A percentile compares a stretch with the other conserved stretches of the same genome.
Evolutionary conservation across 2,797 vertebrate species (phyloP).

Genomic region (Harpagifer antarcticus): DNA sequence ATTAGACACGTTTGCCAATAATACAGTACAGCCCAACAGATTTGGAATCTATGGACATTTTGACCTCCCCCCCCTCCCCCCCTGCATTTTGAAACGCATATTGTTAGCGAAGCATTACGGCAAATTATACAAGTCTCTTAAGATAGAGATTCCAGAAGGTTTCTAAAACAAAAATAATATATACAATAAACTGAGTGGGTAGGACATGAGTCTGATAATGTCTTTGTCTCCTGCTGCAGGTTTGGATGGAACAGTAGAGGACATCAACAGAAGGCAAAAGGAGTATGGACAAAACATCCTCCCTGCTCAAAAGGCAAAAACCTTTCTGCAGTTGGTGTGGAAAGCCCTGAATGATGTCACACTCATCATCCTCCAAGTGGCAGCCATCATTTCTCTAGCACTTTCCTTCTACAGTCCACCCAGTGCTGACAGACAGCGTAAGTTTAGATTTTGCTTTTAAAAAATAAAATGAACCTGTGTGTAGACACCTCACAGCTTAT

Average conservation of each 20-base stretch:
- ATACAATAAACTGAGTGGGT: no score
- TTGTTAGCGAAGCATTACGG: no score
- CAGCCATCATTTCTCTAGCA: slow-evolving; percentile 95
- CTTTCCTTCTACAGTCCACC: slow-evolving; percentile 97
- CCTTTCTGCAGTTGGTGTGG: slow-evolving; percentile 98
- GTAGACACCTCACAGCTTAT: not conserved
- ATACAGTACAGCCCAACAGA: no score
- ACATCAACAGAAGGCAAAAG: slow-evolving; percentile 92
- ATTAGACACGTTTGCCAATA: no score
- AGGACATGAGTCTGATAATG: slow-evolving; percentile 3
- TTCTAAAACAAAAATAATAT: no score
- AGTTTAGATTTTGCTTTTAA: slow-evolving; percentile 48
- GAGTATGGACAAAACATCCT: slow-evolving; percentile 96
- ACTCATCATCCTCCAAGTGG: slow-evolving; percentile 97
- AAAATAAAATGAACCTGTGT: not conserved
- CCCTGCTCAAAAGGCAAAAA: slow-evolving; percentile 99
- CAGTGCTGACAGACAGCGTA: slow-evolving; percentile 90
- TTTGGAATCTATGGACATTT: no score
- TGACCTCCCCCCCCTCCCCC: no score
- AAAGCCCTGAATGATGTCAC: slow-evolving; percentile 98
- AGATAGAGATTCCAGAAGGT: no score
- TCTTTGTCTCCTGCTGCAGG: slow-evolving; percentile 82
- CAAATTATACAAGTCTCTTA: no score
- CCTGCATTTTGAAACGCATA: no score
- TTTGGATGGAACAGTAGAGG: slow-evolving; percentile 89